Conservation (phyloP, 2,797 vertebrate species). For the Martes flavigula region DNA sequence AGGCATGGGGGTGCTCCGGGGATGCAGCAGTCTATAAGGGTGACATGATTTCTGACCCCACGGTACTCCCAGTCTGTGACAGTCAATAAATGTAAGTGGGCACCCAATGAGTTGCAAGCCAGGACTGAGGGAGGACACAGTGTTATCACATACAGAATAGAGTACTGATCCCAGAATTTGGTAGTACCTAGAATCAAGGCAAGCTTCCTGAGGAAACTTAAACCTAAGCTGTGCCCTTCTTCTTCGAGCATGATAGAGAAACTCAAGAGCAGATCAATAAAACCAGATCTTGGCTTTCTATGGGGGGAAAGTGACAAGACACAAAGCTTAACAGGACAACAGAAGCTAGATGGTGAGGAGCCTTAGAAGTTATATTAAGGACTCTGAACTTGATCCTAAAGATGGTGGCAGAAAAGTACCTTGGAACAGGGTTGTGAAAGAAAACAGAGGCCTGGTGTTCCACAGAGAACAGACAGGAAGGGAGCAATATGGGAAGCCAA, state of each 20-base stretch:
- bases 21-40: background rate
- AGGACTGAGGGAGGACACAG: background rate
- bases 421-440: background rate
- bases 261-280: background rate
- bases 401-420: background rate
- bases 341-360: background rate
- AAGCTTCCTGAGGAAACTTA: background rate
- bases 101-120: background rate
- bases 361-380: background rate
- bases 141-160: background rate
- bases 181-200: background rate
- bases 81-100: background rate
- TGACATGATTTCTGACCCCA: background rate
- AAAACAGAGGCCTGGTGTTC: background rate
- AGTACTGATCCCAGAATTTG: background rate
- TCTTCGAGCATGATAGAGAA: background rate
- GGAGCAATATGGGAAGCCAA: background rate
- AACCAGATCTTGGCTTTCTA: background rate
- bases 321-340: background rate
- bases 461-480: background rate
- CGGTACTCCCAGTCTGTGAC: background rate
- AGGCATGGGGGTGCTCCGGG: background rate
- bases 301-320: background rate
- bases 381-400: background rate
- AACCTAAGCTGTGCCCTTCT: background rate